Evolutionary conservation across 2,888 invertebrate species (phyloP).

Genomic region (Cinara cedri): DNA sequence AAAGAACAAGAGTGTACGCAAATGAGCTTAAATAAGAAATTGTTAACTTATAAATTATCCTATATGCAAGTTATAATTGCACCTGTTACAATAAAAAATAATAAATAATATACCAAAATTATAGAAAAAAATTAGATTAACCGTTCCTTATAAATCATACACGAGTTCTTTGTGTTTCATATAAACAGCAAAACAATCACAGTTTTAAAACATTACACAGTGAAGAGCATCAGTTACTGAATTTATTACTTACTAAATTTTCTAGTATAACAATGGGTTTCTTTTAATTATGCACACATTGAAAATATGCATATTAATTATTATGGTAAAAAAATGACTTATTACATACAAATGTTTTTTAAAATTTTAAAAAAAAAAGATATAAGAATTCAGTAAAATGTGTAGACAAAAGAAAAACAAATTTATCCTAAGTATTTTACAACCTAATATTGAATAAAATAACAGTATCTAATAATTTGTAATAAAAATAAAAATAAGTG

Average conservation of each 20-base stretch:
- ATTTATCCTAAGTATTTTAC: slow-evolving; percentile 36
- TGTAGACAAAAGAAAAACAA: slow-evolving; percentile 14
- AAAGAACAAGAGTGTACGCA: background rate
- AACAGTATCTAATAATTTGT: slow-evolving; percentile 37
- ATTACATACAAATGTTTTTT: slow-evolving; percentile 22
- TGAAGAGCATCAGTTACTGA: background rate
- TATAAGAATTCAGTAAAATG: slow-evolving; percentile 20
- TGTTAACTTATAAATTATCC: slow-evolving; percentile 17
- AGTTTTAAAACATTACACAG: slow-evolving; percentile 35
- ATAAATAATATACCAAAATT: slow-evolving; percentile 18
- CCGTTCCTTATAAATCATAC: slow-evolving; percentile 16
- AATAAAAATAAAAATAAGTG: slow-evolving; percentile 48
- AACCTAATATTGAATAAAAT: slow-evolving; percentile 42
- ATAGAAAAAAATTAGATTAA: slow-evolving; percentile 9
- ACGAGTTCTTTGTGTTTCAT: slow-evolving; percentile 18
- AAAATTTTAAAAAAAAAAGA: slow-evolving; percentile 26
- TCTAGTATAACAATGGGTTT: slow-evolving; percentile 15
- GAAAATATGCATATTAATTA: slow-evolving; percentile 19
- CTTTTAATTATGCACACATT: slow-evolving; percentile 24
- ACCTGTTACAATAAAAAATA: slow-evolving; percentile 27
- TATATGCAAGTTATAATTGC: background rate
- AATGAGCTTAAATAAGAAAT: slow-evolving; percentile 5
- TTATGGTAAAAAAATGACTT: slow-evolving; percentile 19
- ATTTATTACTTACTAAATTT: slow-evolving; percentile 3
- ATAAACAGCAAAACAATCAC: slow-evolving; percentile 41